A percentile compares a stretch with the other conserved stretches of the same genome.
Conservation (phyloP, 2,888 invertebrate genomes). For the Elegia similella region DNA sequence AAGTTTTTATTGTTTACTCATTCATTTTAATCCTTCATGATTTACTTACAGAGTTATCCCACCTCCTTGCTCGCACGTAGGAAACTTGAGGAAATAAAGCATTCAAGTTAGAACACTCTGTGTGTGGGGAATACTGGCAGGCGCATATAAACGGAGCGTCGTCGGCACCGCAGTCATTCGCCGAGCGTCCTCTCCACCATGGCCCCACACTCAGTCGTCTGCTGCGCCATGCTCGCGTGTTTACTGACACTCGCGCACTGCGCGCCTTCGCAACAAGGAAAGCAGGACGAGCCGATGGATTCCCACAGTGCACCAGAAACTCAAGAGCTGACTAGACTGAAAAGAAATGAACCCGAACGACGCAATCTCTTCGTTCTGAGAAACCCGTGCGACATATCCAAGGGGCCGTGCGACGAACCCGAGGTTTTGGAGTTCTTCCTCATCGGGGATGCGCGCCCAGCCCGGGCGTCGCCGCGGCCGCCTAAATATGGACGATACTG, state of each 20-base stretch:
- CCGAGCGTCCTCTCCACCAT: slow-evolving; percentile 22
- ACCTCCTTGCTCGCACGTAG: not conserved
- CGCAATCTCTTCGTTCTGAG: slow-evolving; percentile 26
- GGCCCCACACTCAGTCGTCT: slow-evolving; percentile 8
- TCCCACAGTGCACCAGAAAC: not conserved
- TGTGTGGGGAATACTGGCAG: slow-evolving; percentile 23
- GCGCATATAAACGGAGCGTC: slow-evolving; percentile 32
- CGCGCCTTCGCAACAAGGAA: not conserved
- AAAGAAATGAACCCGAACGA: not conserved
- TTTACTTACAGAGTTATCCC: not conserved
- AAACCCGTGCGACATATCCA: slow-evolving; percentile 18
- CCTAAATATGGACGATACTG: not conserved
- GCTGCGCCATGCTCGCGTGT: not conserved
- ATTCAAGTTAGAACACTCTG: slow-evolving; percentile 22
- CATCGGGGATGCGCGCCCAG: slow-evolving; percentile 18
- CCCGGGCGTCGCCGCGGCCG: not conserved
- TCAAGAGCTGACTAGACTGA: not conserved
- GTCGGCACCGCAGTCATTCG: slow-evolving; percentile 30
- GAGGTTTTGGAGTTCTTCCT: slow-evolving; percentile 31
- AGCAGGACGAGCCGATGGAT: not conserved
- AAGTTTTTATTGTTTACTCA: too few species aligned
- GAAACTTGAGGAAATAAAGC: slow-evolving; percentile 10
- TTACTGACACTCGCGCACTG: not conserved
- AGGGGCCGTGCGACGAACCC: slow-evolving; percentile 13
- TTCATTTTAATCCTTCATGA: too few species aligned